Evolutionary conservation across 2,797 vertebrate genomes (phyloP), one percentile per base, ranked within the genome.

Genomic region (Malurus splendens): DNA sequence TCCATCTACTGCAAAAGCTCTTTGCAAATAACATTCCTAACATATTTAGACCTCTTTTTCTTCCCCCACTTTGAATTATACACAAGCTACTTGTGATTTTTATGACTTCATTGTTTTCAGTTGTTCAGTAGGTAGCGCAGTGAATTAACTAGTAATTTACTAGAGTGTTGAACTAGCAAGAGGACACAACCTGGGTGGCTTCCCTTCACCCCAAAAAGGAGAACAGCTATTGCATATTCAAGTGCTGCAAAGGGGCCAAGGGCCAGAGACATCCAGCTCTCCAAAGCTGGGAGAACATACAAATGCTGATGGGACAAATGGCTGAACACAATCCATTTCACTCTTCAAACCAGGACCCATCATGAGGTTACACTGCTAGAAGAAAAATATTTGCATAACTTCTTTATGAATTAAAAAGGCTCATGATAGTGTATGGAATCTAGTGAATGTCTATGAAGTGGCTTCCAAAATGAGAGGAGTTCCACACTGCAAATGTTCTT

Each of bases 1-100:
- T 76, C 42, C n/a, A 39, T 75, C 48, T 70, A 39, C 57, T 76
- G 56, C 50, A 82, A 89, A 89, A 82, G 60, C 77, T 81, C 67
- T 79, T 93, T 84, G 67, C 80, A 87, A 89, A 57, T 87, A 93
- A 86, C 94, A 95, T 95, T 95, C 94, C 87, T 87, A 47, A 71
- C 74, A 90, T 93, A 92, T 89, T 94, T 94, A 76, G 85, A 79
- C 74, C 45, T 84, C 67, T 76, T 76, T 94, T 90, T 65, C 25
- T 89, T 47, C 86, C 57, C 73, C 64, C 30, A 32, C 67, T 93
- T 87, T 57, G 64, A 87, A 82, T 90, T 93, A 82, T 79, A 73
- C 77, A 51, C 82, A 90, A 87, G 64, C 73, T 93, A 76, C 74
- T 95, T 92, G 71, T 64, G 80, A 84, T 89, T 90, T 93, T 95